Evolutionary conservation across 2,113 vertebrate species (phyloP).

Genomic region (Malurus alboscapulatus): DNA sequence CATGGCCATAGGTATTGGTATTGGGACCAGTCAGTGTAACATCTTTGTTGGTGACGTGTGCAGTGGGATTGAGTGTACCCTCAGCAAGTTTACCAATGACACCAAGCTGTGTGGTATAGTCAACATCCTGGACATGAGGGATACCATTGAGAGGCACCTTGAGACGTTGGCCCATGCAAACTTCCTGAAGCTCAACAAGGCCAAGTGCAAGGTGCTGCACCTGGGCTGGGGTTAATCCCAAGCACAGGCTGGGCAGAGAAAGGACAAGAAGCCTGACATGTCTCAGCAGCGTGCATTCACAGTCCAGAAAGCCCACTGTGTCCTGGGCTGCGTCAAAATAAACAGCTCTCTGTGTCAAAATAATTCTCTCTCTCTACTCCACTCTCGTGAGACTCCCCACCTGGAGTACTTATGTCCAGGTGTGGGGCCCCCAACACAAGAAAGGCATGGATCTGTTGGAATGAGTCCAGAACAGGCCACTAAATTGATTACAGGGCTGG

Average conservation of each 20-base stretch:
- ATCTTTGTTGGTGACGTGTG: neutral
- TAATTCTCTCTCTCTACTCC: neutral
- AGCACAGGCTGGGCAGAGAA: neutral
- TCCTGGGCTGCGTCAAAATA: neutral
- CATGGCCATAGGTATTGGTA: rapidly evolving
- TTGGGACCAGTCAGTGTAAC: neutral
- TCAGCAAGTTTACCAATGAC: neutral
- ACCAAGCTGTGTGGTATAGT: neutral
- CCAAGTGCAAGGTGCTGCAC: neutral
- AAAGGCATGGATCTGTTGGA: neutral
- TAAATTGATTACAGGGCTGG: neutral
- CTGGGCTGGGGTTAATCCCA: neutral
- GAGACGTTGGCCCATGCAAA: neutral
- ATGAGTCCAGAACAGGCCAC: neutral
- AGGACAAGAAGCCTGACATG: neutral
- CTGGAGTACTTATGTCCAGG: neutral
- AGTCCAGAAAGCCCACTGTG: neutral
- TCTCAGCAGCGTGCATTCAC: neutral
- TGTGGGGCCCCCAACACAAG: neutral
- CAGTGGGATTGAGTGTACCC: neutral
- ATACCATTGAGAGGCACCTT: neutral
- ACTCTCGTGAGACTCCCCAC: neutral
- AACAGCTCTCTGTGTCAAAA: neutral
- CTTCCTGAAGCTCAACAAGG: neutral
- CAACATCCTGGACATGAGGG: neutral